Conservation (phyloP, 92 coral and sea anemone species). For the Umimayanthus kanabou region DNA sequence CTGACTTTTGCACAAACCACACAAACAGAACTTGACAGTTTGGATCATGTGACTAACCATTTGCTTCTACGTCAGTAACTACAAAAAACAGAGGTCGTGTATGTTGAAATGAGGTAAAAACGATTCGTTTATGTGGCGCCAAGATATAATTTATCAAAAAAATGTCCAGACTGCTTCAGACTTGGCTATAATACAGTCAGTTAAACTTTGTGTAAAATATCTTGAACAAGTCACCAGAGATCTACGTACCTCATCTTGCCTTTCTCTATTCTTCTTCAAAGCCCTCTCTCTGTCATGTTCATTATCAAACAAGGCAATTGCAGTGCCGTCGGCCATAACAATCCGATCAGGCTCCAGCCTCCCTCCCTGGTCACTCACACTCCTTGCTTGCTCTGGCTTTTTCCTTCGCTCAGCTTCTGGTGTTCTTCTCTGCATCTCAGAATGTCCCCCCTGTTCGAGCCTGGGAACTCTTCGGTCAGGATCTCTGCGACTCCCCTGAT, state of each 20-base stretch:
- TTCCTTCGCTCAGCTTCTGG: slow-evolving; percentile 15
- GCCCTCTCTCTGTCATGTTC: slow-evolving; percentile 81
- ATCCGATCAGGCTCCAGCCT: slow-evolving; percentile 83
- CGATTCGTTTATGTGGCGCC: no score
- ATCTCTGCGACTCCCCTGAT: slow-evolving; percentile 5
- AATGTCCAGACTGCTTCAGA: no score
- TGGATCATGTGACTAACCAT: no score
- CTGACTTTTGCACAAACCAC: no score
- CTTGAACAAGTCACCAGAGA: background rate
- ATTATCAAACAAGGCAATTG: slow-evolving; percentile 84
- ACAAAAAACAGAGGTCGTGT: no score
- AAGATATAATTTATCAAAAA: no score
- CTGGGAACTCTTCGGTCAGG: background rate
- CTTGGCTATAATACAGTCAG: no score
- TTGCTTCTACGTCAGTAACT: no score
- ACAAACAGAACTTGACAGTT: no score
- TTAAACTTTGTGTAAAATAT: no score
- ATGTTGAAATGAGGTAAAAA: no score
- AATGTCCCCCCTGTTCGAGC: background rate
- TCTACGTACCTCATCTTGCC: slow-evolving; percentile 72
- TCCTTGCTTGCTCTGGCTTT: slow-evolving; percentile 51
- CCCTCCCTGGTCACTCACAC: slow-evolving; percentile 67
- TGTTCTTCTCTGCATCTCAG: background rate
- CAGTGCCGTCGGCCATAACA: slow-evolving; percentile 96
- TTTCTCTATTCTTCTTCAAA: slow-evolving; percentile 59